Percentiles rank a stretch among this genome's conserved stretches.
These are phyloP conservation scores for Oryzias celebensis DNA, from an alignment of 2,113 vertebrate genomes.

Conservation along the genomic window DNA sequence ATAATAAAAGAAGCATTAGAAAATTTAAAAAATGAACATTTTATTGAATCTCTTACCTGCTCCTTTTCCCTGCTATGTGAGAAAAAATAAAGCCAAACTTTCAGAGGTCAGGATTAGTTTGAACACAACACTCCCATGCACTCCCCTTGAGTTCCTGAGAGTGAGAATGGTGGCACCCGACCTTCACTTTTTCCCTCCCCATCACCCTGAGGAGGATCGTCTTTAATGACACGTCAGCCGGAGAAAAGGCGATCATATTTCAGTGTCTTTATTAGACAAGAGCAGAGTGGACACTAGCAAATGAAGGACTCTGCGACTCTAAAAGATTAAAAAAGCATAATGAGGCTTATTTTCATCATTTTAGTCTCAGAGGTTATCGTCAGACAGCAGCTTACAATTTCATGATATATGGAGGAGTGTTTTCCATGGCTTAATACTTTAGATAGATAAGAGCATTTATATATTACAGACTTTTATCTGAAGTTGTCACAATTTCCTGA, in stretches of 20 bases:
- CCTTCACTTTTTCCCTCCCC: slow-evolving; percentile 19
- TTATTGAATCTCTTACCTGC: too few relatives aligned
- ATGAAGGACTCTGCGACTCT: slow-evolving; percentile 13
- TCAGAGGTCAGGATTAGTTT: too few relatives aligned
- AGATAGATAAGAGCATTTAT: background rate
- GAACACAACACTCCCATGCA: too few relatives aligned
- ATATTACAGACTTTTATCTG: too few relatives aligned
- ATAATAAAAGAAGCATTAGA: too few relatives aligned
- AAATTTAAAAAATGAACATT: too few relatives aligned
- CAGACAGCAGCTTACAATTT: background rate
- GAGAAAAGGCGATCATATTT: slow-evolving; percentile 39
- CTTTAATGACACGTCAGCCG: slow-evolving; percentile 2
- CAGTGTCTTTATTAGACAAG: slow-evolving; percentile 26
- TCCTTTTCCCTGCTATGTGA: too few relatives aligned
- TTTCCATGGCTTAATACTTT: background rate
- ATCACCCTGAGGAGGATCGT: slow-evolving; percentile 6
- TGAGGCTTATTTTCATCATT: background rate
- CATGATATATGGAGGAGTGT: background rate
- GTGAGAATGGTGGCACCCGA: slow-evolving; percentile 2
- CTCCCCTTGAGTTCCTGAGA: background rate
- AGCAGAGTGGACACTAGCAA: slow-evolving; percentile 8
- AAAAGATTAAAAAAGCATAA: slow-evolving; percentile 5
- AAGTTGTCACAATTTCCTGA: too few relatives aligned
- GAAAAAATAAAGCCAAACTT: too few relatives aligned
- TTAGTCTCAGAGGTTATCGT: slow-evolving; percentile 9